Conservation (phyloP, 2,888 invertebrate species). For the Petrophora chlorosata region DNA sequence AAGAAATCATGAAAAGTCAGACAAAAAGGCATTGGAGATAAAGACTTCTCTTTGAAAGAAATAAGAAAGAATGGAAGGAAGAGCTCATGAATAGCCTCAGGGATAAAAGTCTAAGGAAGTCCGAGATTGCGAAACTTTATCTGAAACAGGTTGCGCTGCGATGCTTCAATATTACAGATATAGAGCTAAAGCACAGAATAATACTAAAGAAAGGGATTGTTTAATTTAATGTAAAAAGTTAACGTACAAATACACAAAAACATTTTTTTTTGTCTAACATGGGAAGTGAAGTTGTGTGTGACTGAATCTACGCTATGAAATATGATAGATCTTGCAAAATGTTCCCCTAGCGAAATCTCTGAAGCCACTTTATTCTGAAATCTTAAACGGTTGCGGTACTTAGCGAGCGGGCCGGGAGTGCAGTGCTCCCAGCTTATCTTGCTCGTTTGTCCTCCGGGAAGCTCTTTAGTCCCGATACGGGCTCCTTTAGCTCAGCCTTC, state of each 20-base stretch:
- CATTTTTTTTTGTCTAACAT: no score
- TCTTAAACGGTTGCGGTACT: conserved; percentile 33
- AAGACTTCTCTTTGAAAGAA: conserved; percentile 32
- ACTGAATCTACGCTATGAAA: conserved; percentile 8
- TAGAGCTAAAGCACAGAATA: no score
- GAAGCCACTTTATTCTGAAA: conserved; percentile 32
- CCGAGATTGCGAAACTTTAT: conserved; percentile 39
- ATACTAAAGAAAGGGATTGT: conserved; percentile 10
- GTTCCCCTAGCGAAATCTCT: conserved; percentile 22
- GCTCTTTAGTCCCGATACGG: conserved; percentile 63
- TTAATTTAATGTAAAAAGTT: conserved; percentile 2
- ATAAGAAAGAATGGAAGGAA: conserved; percentile 28
- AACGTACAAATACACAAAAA: no score
- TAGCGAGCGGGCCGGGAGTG: conserved; percentile 41
- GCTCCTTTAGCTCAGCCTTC: conserved; percentile 44
- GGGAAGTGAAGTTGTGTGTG: no score
- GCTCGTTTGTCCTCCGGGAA: conserved; percentile 74
- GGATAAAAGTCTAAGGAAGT: conserved; percentile 36
- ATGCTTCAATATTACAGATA: conserved; percentile 29
- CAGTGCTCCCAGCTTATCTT: conserved; percentile 63
- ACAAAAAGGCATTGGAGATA: conserved; percentile 17
- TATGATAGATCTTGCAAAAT: conserved; percentile 27
- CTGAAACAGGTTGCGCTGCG: conserved; percentile 28
- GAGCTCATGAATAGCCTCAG: conserved; percentile 34
- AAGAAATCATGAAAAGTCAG: no score